These are phyloP conservation scores for Myiozetetes cayanensis DNA, from an alignment of 2,113 vertebrate species.

Conservation along the genomic window DNA sequence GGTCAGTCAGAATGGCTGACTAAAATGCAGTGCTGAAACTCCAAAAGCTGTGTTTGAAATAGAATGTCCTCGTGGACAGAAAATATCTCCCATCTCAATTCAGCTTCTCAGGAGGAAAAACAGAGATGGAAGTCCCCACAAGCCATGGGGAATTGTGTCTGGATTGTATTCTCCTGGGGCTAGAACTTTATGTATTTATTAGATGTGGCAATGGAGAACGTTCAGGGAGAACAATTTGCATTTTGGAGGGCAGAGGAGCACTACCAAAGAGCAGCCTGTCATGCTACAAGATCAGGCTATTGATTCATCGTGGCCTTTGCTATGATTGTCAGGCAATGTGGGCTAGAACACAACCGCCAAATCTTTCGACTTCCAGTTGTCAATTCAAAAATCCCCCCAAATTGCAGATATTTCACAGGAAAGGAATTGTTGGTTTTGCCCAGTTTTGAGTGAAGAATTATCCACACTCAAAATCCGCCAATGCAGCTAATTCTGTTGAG, in stretches of 20 bases:
- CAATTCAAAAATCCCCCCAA: neutral
- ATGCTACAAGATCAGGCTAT: neutral
- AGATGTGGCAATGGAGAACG: neutral
- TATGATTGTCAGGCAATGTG: neutral
- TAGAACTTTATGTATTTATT: slow-evolving; percentile 16
- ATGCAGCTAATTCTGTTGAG: neutral
- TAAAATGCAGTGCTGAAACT: neutral
- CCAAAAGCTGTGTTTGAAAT: slow-evolving; percentile 34
- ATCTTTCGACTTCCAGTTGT: neutral
- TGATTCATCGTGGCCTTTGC: rapidly evolving
- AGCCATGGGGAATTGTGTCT: neutral
- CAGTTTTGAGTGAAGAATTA: neutral
- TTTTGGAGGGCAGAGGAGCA: neutral
- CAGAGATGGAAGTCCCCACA: neutral
- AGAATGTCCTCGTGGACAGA: neutral
- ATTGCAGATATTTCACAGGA: neutral
- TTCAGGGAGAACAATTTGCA: neutral
- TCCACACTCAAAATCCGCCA: neutral
- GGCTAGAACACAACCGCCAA: neutral
- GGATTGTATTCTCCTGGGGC: neutral
- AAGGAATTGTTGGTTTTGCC: neutral
- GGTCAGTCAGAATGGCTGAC: slow-evolving; percentile 3
- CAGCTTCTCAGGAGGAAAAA: slow-evolving; percentile 41
- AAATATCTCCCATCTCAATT: slow-evolving; percentile 38
- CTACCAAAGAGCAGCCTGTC: neutral